A percentile compares a stretch with the other conserved stretches of the same genome.
Conservation (phyloP, 2,888 invertebrate species). For the Scaptomyza parva region DNA sequence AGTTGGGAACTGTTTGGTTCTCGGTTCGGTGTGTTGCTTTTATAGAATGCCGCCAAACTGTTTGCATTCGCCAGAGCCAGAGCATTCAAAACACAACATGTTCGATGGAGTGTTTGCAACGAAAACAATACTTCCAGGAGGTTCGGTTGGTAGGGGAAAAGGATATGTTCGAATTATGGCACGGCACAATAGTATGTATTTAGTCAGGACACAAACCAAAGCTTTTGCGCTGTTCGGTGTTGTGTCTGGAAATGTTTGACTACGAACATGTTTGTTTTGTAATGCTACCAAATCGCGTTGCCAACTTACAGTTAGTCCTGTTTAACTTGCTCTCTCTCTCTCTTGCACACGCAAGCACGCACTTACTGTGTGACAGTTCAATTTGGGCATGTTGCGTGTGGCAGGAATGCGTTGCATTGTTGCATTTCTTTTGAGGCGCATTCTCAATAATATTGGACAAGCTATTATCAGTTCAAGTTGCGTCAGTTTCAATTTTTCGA, state of each 20-base stretch:
- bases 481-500: background rate
- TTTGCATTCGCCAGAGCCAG: constrained; percentile 46
- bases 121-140: constrained; percentile 62
- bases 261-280: constrained; percentile 23
- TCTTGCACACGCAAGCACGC: too few species aligned
- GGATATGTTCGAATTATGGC: constrained; percentile 5
- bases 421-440: constrained; percentile 1
- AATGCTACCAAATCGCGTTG: constrained; percentile 30
- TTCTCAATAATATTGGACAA: constrained; percentile 9
- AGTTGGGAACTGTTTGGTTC: constrained; percentile 53
- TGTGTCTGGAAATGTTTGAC: constrained; percentile 26
- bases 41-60: constrained; percentile 58
- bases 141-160: constrained; percentile 20
- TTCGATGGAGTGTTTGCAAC: constrained; percentile 62
- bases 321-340: background rate
- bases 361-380: constrained; percentile 18
- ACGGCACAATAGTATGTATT: background rate
- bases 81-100: constrained; percentile 76
- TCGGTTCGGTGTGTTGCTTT: constrained; percentile 45
- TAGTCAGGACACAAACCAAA: constrained; percentile 50
- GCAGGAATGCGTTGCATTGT: constrained; percentile 8
- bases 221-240: constrained; percentile 22
- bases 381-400: constrained; percentile 30
- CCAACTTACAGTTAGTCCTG: constrained; percentile 14
- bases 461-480: background rate